Evolutionary conservation across 2,113 vertebrate species (phyloP), one percentile per base, ranked within the genome.

Genomic region (Archocentrus centrarchus): DNA sequence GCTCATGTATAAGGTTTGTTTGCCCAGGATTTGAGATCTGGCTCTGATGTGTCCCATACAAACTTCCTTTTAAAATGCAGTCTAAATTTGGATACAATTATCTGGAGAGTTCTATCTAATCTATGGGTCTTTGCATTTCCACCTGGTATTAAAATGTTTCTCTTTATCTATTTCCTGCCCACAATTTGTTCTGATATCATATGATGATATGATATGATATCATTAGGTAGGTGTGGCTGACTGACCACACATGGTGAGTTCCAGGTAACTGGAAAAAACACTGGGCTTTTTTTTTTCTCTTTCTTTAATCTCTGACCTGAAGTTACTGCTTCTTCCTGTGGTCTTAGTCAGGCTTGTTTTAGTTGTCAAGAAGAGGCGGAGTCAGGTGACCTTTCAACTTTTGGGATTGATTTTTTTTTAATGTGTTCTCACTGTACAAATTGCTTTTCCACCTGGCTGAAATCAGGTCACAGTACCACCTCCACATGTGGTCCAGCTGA

Each of bases 401-500:
- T 24, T 63, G 59, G 39, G 66, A 80, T 59, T 75, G 70, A 62
- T 32, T 81, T 81, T 79, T 47, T 47, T 41, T 58, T 41, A 13
- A 59, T 35, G 59, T 24, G 59, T 76, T 86, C 57, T 76, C 60
- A 20, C 61, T 60, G 58, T 44, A 62, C 63, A 62, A 37, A 86
- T 86, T 78, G 59, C 85, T 86, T 82, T 86, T 79, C 63, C 85
- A 86, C 80, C 80, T 82, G 84, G 80, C 58, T 62, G 63, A 82
- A 44, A 61, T 37, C 18, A 37, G 62, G 41, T 44, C 75, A 57
- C 79, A 39, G 64, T 37, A 20, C 44, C 73, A 20, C 73, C 75
- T 77, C 55, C 73, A 68, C 59, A 77, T 41, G 79, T 53, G 57
- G 58, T 58, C 84, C 6, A n/a, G 24, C 59, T 63, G 59, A 73